Conservation (phyloP, 2,113 vertebrate species). For the Mustelus asterias region DNA sequence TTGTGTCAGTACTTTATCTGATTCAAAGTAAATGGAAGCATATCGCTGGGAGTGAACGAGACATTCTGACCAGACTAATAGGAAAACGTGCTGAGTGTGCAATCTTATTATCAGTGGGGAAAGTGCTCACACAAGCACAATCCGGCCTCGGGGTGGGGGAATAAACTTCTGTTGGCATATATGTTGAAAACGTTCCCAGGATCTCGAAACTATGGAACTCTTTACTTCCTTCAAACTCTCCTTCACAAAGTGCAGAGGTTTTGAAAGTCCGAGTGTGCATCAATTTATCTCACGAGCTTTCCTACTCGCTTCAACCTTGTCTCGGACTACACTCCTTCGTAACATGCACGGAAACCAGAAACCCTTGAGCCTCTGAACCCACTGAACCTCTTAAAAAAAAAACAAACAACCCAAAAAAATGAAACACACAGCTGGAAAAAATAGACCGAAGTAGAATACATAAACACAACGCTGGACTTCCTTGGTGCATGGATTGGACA, state of each 20-base stretch:
- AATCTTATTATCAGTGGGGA: neutral
- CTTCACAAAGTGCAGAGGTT: neutral
- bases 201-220: neutral
- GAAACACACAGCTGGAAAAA: neutral
- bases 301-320: neutral
- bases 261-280: neutral
- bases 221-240: neutral
- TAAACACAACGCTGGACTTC: neutral
- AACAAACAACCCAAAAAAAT: neutral
- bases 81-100: neutral
- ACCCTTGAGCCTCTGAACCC: no score
- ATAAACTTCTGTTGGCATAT: neutral
- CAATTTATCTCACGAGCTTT: neutral
- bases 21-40: neutral
- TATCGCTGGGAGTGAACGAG: neutral
- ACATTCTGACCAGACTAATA: neutral
- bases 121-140: slow-evolving; percentile 18
- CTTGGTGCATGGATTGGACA: neutral
- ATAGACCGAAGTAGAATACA: neutral
- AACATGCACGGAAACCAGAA: neutral
- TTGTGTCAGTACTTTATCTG: neutral
- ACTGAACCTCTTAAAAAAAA: neutral
- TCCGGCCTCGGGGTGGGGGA: neutral
- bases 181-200: neutral
- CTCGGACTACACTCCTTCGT: neutral